Evolutionary conservation across 2,797 vertebrate genomes (phyloP), one percentile per base, ranked within the genome.

Genomic region (Paedocypris micromegethes): DNA sequence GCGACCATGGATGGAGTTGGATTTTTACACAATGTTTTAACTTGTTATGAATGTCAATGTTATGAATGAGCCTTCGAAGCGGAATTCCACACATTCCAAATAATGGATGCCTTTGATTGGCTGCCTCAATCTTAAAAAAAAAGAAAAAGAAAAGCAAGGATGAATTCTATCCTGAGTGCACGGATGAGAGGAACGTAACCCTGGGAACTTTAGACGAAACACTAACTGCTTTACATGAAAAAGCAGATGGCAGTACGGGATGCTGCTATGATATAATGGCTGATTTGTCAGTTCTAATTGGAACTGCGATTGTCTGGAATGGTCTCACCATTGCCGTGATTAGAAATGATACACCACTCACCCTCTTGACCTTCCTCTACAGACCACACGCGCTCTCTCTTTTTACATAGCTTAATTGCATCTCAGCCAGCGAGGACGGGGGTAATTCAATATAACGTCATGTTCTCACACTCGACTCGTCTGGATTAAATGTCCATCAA

Each of bases 351-450:
- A 78, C 68, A 75, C 72, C 59, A 57, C 67, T 79, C 65, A 79
- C 74, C 78, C 66, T 50, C 49, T 38, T 49, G 78, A 23, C 23
- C 23, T 23, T 23, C 23, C 23, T 23, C 23, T 23, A 64, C 48
- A 70, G 71, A 75, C 78, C 70, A 76, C 75, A 77, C 70, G 51
- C 51, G 40, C 59, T 68, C 61, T 75, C 70, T 75, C 66, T 72
- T 67, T 77, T 79, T 79, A 75, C 75, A 75, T 71, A 49, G 71
- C 58, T 67, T 79, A 77, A 79, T 79, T 79, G 75, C 73, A 77
- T 64, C 59, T 69, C 1, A 1, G 23, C 23, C 23, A 23, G 23
- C 23, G 23, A 23, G 23, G 23, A 23, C 23, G 51, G 56, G 50
- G 46, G 9, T 72, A 79, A 75, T 66, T 66, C 64, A 77, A 77